Conservation (phyloP, 2,113 vertebrate species). For the Cheirogaleus medius region DNA sequence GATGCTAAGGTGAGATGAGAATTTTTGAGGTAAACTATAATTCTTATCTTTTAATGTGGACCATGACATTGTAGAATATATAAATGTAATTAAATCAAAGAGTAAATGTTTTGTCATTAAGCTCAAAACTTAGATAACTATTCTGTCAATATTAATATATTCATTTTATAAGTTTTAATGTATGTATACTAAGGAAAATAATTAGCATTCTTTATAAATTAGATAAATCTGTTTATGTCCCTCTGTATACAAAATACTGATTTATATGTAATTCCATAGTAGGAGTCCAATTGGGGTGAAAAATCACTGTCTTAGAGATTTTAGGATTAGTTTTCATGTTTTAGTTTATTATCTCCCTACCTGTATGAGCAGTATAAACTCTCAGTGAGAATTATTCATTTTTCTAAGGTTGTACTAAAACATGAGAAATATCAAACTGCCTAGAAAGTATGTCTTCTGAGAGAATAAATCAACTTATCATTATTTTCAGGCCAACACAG, state of each 20-base stretch:
- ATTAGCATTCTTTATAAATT: neutral
- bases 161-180: neutral
- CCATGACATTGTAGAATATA: neutral
- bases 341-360: neutral
- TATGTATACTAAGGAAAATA: slow-evolving; percentile 5
- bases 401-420: slow-evolving; percentile 10
- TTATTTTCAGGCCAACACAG: neutral
- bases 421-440: neutral
- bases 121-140: neutral
- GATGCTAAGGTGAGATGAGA: slow-evolving; percentile 70
- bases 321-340: neutral
- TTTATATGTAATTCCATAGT: neutral
- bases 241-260: neutral
- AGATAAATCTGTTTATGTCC: slow-evolving; percentile 1
- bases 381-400: neutral
- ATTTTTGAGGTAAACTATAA: neutral
- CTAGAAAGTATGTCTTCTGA: neutral
- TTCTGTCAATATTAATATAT: neutral
- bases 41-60: neutral
- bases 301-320: neutral
- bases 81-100: slow-evolving; percentile 34
- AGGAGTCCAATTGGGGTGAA: neutral
- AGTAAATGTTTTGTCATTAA: slow-evolving; percentile 29
- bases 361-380: neutral
- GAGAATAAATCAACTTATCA: neutral